Conservation (phyloP, 2,113 vertebrate genomes). For the Anseranas semipalmata region DNA sequence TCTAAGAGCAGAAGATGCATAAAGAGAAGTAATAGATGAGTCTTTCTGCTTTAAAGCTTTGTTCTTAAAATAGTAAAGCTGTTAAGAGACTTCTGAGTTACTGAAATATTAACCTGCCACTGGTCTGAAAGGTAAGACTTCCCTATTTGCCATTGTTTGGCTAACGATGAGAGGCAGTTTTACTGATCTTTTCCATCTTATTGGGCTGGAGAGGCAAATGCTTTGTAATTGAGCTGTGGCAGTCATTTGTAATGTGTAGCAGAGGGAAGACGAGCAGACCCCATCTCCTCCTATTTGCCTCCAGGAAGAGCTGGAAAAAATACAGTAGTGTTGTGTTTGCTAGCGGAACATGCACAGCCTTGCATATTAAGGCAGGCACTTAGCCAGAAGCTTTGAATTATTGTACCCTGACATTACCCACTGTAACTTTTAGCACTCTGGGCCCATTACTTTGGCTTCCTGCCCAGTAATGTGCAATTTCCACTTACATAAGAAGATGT, state of each 20-base stretch:
- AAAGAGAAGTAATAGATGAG: background rate
- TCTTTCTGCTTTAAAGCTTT: background rate
- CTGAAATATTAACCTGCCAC: background rate
- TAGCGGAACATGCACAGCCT: slow-evolving; percentile 58
- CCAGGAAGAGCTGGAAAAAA: slow-evolving; percentile 35
- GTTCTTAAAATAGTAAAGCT: background rate
- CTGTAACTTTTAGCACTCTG: slow-evolving; percentile 68
- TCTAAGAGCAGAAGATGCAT: background rate
- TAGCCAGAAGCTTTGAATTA: slow-evolving; percentile 64
- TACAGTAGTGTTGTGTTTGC: slow-evolving; percentile 50
- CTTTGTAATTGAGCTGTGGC: background rate
- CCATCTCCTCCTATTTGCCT: background rate
- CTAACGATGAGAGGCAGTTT: background rate
- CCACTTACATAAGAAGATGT: slow-evolving; percentile 68
- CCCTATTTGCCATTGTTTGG: background rate
- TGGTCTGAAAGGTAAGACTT: background rate
- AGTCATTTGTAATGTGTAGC: background rate
- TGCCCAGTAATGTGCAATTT: slow-evolving; percentile 70
- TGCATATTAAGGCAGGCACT: slow-evolving; percentile 58
- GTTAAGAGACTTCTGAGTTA: background rate
- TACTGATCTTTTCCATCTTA: background rate
- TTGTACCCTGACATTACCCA: slow-evolving; percentile 70
- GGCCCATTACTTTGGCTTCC: slow-evolving; percentile 66
- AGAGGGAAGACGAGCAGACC: slow-evolving; percentile 10
- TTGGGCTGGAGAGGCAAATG: background rate